Conservation (phyloP, 2,888 invertebrate genomes). For the Amiota communis region DNA sequence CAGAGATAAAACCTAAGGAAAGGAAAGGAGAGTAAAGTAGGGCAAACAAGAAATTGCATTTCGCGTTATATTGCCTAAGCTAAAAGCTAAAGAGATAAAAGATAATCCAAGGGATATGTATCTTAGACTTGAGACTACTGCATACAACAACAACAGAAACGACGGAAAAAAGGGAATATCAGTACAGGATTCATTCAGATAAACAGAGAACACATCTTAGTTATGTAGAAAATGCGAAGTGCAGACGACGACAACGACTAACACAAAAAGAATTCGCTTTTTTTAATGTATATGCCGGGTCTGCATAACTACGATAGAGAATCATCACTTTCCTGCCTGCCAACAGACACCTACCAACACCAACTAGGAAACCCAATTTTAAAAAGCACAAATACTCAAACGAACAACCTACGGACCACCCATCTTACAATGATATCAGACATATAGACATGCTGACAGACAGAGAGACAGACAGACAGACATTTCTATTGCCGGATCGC, state of each 20-base stretch:
- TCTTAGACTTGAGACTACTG: constrained; percentile 10
- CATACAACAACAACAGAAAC: background rate
- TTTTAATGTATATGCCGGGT: no score
- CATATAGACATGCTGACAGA: background rate
- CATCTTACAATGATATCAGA: background rate
- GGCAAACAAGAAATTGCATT: constrained; percentile 4
- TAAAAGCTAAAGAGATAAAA: constrained; percentile 20
- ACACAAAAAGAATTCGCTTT: background rate
- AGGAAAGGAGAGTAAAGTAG: background rate
- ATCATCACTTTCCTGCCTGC: background rate
- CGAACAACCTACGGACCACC: background rate
- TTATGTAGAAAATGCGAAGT: background rate
- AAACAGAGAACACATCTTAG: background rate
- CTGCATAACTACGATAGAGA: no score
- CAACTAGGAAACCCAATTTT: constrained; percentile 4
- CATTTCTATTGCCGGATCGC: background rate
- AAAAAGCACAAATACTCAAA: background rate
- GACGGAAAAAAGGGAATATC: background rate
- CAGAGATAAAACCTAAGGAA: background rate
- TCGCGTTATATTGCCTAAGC: constrained; percentile 14
- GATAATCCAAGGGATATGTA: constrained; percentile 26
- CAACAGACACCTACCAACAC: background rate
- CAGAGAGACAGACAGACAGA: background rate
- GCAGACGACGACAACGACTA: background rate
- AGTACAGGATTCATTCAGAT: background rate